Conservation (phyloP, 2,797 vertebrate species). For the Pangasius djambal region DNA sequence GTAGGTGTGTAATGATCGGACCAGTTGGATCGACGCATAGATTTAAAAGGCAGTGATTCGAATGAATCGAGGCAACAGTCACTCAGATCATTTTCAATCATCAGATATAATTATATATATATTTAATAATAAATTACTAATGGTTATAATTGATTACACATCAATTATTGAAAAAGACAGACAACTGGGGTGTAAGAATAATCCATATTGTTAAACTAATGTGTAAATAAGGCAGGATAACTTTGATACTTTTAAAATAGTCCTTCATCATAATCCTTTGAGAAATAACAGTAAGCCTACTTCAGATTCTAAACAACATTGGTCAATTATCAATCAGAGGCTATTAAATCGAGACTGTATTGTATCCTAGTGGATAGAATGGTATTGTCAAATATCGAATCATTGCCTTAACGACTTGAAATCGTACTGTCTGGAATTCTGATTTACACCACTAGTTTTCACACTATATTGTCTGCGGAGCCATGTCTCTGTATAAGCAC, state of each 20-base stretch:
- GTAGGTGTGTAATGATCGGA: background rate
- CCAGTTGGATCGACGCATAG: background rate
- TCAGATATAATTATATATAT: background rate
- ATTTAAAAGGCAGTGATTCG: background rate
- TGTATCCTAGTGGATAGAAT: background rate
- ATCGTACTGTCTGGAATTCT: background rate
- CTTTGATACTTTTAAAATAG: background rate
- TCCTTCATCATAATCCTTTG: background rate
- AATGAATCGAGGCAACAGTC: background rate
- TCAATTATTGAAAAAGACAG: background rate
- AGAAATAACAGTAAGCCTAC: background rate
- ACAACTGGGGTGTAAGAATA: too few relatives aligned
- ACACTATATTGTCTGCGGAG: background rate
- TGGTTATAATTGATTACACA: background rate
- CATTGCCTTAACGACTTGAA: background rate
- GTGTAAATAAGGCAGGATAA: background rate
- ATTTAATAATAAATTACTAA: background rate
- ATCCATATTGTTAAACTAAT: background rate
- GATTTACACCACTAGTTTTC: background rate
- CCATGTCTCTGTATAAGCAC: background rate
- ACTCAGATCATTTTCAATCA: background rate
- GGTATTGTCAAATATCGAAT: background rate
- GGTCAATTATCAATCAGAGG: background rate
- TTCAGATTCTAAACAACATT: too few relatives aligned
- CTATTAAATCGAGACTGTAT: background rate